Conservation (phyloP, 2,888 invertebrate genomes). For the Cantharis rustica region DNA sequence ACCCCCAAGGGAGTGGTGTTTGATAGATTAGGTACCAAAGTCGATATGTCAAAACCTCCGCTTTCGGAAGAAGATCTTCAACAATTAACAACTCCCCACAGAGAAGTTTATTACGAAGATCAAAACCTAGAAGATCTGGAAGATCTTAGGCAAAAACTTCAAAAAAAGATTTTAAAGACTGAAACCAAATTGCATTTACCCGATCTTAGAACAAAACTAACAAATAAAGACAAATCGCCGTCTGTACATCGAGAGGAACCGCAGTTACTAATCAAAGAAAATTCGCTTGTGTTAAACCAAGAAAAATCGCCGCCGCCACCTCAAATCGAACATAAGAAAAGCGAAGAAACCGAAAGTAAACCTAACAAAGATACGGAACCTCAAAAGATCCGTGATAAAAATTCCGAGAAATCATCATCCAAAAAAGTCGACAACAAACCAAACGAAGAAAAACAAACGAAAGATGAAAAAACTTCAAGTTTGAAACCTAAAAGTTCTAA, state of each 20-base stretch:
- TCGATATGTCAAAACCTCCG: constrained; percentile 50
- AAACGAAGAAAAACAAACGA: constrained; percentile 43
- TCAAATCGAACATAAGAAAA: neutral
- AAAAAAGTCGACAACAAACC: neutral
- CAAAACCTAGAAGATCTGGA: constrained; percentile 60
- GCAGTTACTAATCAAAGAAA: neutral
- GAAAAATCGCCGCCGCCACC: neutral
- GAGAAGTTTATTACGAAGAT: constrained; percentile 34
- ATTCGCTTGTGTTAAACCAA: neutral
- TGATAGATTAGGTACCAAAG: constrained; percentile 26
- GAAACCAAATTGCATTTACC: neutral
- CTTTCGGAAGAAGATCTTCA: constrained; percentile 51
- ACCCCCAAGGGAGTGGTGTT: constrained; percentile 20
- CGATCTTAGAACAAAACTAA: constrained; percentile 11
- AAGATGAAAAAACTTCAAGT: constrained; percentile 28
- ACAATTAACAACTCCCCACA: constrained; percentile 16
- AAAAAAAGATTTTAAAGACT: constrained; percentile 53
- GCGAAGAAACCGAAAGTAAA: constrained; percentile 43
- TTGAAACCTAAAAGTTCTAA: constrained; percentile 34
- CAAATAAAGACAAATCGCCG: neutral
- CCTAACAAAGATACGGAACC: constrained; percentile 36
- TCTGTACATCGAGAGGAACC: neutral
- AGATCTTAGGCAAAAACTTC: constrained; percentile 57
- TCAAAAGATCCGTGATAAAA: neutral
- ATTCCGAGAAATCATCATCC: neutral